phyloP scores from a whole-genome alignment of 2,888 invertebrate species.

The Caenorhabditis imperialis region DNA sequence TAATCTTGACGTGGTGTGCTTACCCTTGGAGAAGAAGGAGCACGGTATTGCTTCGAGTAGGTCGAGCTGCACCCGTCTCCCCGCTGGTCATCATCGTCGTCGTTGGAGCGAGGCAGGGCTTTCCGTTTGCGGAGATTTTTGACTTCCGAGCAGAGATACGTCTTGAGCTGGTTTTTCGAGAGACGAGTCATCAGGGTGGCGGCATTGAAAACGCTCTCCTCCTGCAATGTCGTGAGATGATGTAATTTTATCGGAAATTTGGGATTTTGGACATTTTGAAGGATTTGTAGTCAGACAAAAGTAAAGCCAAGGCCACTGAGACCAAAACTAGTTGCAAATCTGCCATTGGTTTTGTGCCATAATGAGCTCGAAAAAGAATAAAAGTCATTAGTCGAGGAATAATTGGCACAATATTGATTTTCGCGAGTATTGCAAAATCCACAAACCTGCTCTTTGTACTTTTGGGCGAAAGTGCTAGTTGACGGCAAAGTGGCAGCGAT shows the following conservation, averaged over 20 bases:
- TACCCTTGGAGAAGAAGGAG: constrained; percentile 46
- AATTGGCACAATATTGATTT: constrained; percentile 15
- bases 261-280: neutral
- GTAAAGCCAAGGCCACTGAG: constrained; percentile 4
- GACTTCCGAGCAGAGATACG: constrained; percentile 73
- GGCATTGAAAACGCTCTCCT: constrained; percentile 36
- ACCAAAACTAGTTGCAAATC: constrained; percentile 24
- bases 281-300: constrained; percentile 34
- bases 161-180: constrained; percentile 69
- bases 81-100: constrained; percentile 25
- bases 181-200: constrained; percentile 45
- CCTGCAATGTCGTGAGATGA: constrained; percentile 13
- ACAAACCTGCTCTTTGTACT: constrained; percentile 48
- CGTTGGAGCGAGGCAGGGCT: constrained; percentile 36
- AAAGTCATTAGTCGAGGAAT: constrained; percentile 17
- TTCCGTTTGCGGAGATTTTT: constrained; percentile 71
- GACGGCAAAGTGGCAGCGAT: constrained; percentile 69
- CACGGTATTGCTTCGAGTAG: constrained; percentile 40
- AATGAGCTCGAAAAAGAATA: constrained; percentile 30
- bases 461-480: constrained; percentile 62
- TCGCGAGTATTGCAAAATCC: neutral
- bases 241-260: neutral
- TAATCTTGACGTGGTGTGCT: neutral
- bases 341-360: constrained; percentile 39
- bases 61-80: constrained; percentile 14